Evolutionary conservation across 2,888 invertebrate species (phyloP).

Genomic region (Caenorhabditis zanzibari): DNA sequence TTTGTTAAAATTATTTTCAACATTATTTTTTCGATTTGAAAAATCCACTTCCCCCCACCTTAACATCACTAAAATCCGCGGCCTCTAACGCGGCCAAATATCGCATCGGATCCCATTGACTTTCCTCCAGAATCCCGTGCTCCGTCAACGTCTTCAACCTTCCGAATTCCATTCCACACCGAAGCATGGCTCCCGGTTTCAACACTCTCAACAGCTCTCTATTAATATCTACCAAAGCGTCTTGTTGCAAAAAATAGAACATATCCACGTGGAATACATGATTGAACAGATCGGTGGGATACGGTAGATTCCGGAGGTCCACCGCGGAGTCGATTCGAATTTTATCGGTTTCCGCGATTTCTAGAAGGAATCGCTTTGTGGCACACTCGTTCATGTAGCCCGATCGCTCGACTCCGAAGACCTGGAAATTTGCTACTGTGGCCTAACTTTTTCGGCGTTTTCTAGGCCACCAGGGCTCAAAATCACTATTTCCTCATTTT

Average conservation of each 20-base stretch:
- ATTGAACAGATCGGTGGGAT: constrained; percentile 79
- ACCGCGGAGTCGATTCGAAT: constrained; percentile 73
- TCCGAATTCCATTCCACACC: constrained; percentile 77
- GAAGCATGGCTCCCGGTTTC: constrained; percentile 74
- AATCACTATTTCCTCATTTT: no score
- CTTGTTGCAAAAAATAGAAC: constrained; percentile 79
- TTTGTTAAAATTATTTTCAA: no score
- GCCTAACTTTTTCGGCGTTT: not conserved
- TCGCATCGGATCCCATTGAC: constrained; percentile 77
- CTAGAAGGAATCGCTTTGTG: constrained; percentile 73
- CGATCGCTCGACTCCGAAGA: constrained; percentile 80
- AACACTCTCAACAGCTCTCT: constrained; percentile 76
- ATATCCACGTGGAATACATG: constrained; percentile 80
- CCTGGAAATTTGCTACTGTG: constrained; percentile 27
- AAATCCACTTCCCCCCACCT: constrained; percentile 49
- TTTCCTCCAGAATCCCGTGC: constrained; percentile 69
- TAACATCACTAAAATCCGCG: constrained; percentile 74
- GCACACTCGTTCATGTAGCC: constrained; percentile 77
- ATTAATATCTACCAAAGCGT: constrained; percentile 73
- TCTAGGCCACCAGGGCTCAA: no score
- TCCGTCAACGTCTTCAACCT: constrained; percentile 72
- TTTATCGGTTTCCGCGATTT: constrained; percentile 72
- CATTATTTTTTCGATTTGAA: not conserved
- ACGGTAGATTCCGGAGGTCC: constrained; percentile 78
- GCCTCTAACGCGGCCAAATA: constrained; percentile 75